A percentile compares a stretch with the other conserved stretches of the same genome.
Evolutionary conservation across 2,888 invertebrate species (phyloP).

Genomic region (Limnephilus lunatus): DNA sequence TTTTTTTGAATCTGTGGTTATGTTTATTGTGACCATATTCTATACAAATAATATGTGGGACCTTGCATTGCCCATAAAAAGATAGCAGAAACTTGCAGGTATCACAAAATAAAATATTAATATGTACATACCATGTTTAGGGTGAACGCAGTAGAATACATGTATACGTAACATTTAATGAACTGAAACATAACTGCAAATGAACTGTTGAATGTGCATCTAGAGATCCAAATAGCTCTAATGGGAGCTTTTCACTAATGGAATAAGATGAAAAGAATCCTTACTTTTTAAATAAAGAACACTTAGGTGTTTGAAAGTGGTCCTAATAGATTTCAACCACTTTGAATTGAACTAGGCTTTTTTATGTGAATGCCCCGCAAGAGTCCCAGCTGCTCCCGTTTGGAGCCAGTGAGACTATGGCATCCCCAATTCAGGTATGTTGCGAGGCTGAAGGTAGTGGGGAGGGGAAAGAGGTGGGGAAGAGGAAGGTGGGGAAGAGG

Average conservation of each 20-base stretch:
- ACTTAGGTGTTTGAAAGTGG: not conserved
- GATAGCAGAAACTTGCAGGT: slow-evolving; percentile 12
- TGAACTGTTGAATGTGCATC: not conserved
- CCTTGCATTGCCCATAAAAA: not conserved
- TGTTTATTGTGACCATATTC: slow-evolving; percentile 27
- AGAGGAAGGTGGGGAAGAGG: too few species aligned
- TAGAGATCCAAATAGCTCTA: not conserved
- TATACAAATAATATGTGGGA: not conserved
- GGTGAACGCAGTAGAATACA: not conserved
- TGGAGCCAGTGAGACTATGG: too few species aligned
- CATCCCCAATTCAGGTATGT: too few species aligned
- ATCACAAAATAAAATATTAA: not conserved
- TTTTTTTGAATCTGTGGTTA: not conserved
- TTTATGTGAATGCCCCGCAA: too few species aligned
- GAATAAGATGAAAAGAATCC: not conserved
- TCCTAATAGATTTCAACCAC: not conserved
- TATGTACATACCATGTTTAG: not conserved
- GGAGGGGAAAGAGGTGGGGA: too few species aligned
- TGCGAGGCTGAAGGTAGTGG: too few species aligned
- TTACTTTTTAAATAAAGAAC: not conserved
- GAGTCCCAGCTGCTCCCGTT: too few species aligned
- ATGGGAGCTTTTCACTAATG: not conserved
- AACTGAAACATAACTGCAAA: not conserved
- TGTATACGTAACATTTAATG: not conserved
- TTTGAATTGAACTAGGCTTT: not conserved